A percentile compares a stretch with the other conserved stretches of the same genome.
These are phyloP conservation scores for Nasonia giraulti DNA, from an alignment of 1,140 invertebrate species.

Conservation along the genomic window DNA sequence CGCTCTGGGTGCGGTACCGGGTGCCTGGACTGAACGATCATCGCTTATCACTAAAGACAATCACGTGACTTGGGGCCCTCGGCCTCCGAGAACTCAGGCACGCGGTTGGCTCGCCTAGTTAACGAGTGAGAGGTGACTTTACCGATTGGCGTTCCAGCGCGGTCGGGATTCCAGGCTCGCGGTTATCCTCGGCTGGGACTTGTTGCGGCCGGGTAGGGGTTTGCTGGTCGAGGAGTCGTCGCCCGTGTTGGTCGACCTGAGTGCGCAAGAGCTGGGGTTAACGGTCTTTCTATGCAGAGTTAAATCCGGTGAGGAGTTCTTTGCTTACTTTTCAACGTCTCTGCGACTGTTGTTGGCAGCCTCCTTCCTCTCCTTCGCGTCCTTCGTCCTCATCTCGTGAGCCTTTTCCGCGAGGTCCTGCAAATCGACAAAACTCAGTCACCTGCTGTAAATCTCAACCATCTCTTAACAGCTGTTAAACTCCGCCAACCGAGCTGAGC, in stretches of 20 bases:
- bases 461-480: too few species aligned
- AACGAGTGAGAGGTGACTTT: conserved; percentile 41
- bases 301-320: too few species aligned
- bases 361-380: conserved; percentile 63
- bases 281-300: not conserved
- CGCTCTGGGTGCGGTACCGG: conserved; percentile 85
- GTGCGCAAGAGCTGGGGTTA: not conserved
- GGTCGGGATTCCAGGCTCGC: conserved; percentile 63
- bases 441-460: too few species aligned
- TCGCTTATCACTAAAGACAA: conserved; percentile 58
- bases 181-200: conserved; percentile 60
- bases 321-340: conserved; percentile 67
- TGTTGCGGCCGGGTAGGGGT: conserved; percentile 29
- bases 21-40: conserved; percentile 76
- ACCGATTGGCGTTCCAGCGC: conserved; percentile 71
- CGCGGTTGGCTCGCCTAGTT: not conserved
- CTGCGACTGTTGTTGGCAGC: conserved; percentile 60
- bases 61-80: not conserved
- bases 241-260: conserved; percentile 58
- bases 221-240: conserved; percentile 60
- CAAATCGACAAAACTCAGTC: not conserved
- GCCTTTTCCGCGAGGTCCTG: conserved; percentile 56
- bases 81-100: not conserved
- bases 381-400: conserved; percentile 57
- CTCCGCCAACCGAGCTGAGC: not conserved